Base-by-base conservation (phyloP, 2,888 invertebrate species). In the Stramonita haemastoma region DNA sequence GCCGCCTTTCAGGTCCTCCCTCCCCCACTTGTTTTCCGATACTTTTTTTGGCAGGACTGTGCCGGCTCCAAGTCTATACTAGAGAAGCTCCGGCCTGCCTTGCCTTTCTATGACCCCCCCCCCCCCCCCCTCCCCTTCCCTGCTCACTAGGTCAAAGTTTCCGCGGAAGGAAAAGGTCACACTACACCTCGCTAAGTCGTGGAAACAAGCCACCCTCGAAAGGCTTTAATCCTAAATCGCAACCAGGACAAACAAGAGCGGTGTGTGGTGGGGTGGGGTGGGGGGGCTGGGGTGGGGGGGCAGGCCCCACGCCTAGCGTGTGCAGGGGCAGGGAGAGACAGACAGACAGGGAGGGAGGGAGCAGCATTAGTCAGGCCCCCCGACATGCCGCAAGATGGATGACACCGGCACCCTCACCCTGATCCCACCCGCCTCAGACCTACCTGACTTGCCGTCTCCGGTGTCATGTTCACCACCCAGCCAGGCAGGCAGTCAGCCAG, bases 221-320 rank as follows among this genome's bases (percentile, higher is more conserved):
- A 89, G 85, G 84, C 85, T 73, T 84, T 89, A 89, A 89, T 89
- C 89, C 89, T 84, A 73, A 89, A 89, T 73, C 89, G 85, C 84
- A 89, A 85, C 46, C 85, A 89, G 29, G 60, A 89, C 89, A 89
- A 89, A 89, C 89, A 89, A 84, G 89, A 85, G 73, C 56, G 70
- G 73, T 85, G 77, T 73, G 84, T 84, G 89, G 70, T 89, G 85
- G 73, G 70, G 73, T 85, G 73, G 84, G 56, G 89, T n/a, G 56
- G 84, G 88, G 89, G 70, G 89, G 70, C 66, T 89, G 85, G 73
- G 70, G 73, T 85, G 73, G 84, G 56, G 89, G 85, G 85, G 85
- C 89, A 85, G 36, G 84, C 70, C 66, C 84, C 84, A 84, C 73
- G 85, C 89, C 73, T 56, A 73, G 29, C 85, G 89, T 70, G 89